Percentiles rank a stretch among this genome's conserved stretches.
These are phyloP conservation scores for Mizuhopecten yessoensis DNA, from an alignment of 1,140 invertebrate species.

Conservation along the genomic window DNA sequence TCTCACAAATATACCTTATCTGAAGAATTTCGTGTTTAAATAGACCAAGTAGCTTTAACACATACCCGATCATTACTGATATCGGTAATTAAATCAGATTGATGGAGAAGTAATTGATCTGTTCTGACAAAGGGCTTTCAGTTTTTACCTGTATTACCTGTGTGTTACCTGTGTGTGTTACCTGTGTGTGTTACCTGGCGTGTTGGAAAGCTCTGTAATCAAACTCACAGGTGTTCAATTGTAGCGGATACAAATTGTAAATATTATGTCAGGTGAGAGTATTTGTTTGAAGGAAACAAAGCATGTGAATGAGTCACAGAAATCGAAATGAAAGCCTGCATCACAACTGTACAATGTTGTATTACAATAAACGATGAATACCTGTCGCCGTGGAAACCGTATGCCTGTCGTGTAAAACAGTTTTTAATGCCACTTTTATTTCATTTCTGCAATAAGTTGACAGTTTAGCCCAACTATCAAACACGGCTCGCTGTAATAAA, in stretches of 20 bases:
- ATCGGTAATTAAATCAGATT: neutral
- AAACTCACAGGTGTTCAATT: neutral
- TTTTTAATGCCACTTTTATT: too few relatives aligned
- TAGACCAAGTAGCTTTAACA: neutral
- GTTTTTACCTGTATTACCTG: neutral
- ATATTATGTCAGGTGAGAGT: constrained; percentile 32
- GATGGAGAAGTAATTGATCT: neutral
- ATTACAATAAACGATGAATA: neutral
- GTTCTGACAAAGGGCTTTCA: neutral
- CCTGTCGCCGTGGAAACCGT: neutral
- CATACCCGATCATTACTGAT: neutral
- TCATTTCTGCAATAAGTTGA: too few relatives aligned
- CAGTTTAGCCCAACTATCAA: neutral
- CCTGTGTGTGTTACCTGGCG: neutral
- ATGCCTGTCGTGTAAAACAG: neutral
- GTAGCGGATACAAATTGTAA: constrained; percentile 16
- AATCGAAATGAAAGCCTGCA: neutral
- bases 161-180: neutral
- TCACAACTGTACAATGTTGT: neutral
- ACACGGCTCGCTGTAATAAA: neutral
- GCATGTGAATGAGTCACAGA: neutral
- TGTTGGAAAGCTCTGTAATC: neutral
- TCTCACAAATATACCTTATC: too few relatives aligned
- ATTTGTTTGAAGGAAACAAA: constrained; percentile 7
- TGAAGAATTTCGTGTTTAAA: too few relatives aligned